Evolutionary conservation across 2,888 invertebrate genomes (phyloP).

Genomic region (Dasysyrphus tricinctus): DNA sequence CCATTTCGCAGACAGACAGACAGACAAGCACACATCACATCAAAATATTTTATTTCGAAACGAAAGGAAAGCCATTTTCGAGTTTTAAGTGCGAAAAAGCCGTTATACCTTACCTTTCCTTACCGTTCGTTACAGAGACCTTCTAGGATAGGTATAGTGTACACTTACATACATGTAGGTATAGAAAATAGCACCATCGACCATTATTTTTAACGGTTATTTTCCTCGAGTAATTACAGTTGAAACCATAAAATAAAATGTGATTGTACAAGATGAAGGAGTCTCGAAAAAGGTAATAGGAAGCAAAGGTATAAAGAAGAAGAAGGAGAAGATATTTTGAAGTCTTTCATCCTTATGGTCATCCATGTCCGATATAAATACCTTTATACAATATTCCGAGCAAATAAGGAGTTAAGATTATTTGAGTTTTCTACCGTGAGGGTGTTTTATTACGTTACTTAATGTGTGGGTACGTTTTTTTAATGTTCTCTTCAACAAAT

Average conservation of each 20-base stretch:
- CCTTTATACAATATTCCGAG: neutral
- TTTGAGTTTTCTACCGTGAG: neutral
- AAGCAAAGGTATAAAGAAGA: neutral
- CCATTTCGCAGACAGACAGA: slow-evolving; percentile 30
- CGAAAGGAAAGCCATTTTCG: slow-evolving; percentile 73
- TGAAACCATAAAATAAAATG: slow-evolving; percentile 74
- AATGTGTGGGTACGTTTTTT: neutral
- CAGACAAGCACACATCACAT: slow-evolving; percentile 61
- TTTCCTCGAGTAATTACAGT: slow-evolving; percentile 75
- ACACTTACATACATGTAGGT: neutral
- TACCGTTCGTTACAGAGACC: neutral
- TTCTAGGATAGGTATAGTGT: neutral
- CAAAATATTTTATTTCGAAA: slow-evolving; percentile 65
- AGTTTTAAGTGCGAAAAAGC: slow-evolving; percentile 71
- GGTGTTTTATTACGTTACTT: neutral
- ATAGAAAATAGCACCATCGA: slow-evolving; percentile 56
- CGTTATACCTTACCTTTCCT: slow-evolving; percentile 57
- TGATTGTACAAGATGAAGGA: slow-evolving; percentile 56
- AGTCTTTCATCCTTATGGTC: slow-evolving; percentile 31
- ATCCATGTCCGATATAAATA: slow-evolving; percentile 21
- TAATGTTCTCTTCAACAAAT: neutral
- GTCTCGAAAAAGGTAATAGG: slow-evolving; percentile 15
- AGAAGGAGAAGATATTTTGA: neutral
- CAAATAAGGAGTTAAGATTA: slow-evolving; percentile 28
- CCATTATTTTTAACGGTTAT: slow-evolving; percentile 75